Evolutionary conservation across 2,888 invertebrate genomes (phyloP), one percentile per base, ranked within the genome.

Genomic region (Athrips mouffetella): DNA sequence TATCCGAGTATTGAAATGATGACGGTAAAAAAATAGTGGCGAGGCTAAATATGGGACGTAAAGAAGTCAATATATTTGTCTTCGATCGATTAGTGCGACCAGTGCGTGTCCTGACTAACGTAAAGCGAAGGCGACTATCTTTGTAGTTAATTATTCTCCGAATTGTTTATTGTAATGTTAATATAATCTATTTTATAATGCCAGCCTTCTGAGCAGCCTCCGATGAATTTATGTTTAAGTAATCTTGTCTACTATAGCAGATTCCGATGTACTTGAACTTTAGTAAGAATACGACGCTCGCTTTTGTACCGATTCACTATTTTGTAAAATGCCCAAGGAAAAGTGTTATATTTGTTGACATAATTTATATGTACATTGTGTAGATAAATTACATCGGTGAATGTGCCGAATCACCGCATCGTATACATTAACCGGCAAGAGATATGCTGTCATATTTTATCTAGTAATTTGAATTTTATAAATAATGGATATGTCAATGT

Each of bases 351-450:
- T 37, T 47, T 47, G 50, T 50, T 47, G 39, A 50, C 50, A 45
- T 45, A 47, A 50, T 47, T 47, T 50, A 47, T 50, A 47, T 63
- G 59, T 59, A 62, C 59, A 58, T 54, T 58, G 55, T 65, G 63
- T 63, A 65, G 56, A 62, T 62, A 57, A 15, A 53, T 53, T 51
- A 48, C 52, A 55, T 51, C 57, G 50, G 51, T 48, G 49, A 48
- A 31, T 18, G 51, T 42, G 50, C 47, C 23, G 45, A n/a, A n/a
- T n/a, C 41, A 49, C 51, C 50, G 11, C 51, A 47, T 47, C 46
- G 44, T 44, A 48, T 48, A 48, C 29, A 37, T 49, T 50, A 31
- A 40, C 37, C 40, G 48, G 45, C 27, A 45, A 37, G 37, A 30
- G 30, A n/a, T n/a, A 46, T 29, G 30, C 48, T 44, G 45, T 45